Evolutionary conservation across 2,888 invertebrate species (phyloP), one percentile per base, ranked within the genome.

Genomic region (Dolichopus griseipennis): DNA sequence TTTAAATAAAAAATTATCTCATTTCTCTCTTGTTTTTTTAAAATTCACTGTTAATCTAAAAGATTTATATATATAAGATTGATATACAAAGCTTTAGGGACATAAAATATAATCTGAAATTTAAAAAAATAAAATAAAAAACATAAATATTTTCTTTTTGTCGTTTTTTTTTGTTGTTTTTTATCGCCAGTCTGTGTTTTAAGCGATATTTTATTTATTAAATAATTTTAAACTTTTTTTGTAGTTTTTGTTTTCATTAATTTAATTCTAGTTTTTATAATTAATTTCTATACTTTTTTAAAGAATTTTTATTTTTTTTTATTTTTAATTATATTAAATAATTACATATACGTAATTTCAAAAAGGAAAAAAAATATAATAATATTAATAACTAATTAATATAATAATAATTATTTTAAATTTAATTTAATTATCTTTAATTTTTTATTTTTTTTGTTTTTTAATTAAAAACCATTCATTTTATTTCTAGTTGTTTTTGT

Each of bases 151-250:
- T 52, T 52, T 52, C n/a, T 27, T 27, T 27, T 27, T 27, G 27
- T 27, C n/a, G 52, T 52, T 52, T 52, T 52, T 52, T 52, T 52
- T 52, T 52, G 15, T 41, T 41, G 52, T 52, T 52, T 52, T 52
- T 52, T 52, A 52, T 52, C 52, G 52, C 52, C 52, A 52, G 6
- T 52, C 15, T 52, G 15, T 15, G 5, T 18, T 52, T 52, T 18
- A 52, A 52, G 52, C 52, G 52, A 52, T 52, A 52, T 52, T 52
- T 52, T 52, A 15, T 52, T 52, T 52, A 52, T 52, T 52, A 52
- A 52, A 52, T 52, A 52, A 52, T 52, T 52, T 52, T 52, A 18
- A 52, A 41, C 41, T 41, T 41, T 41, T 41, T 41, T 41, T 41
- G 41, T 18, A 18, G 52, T 18, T 52, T 52, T 52, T 52, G 9